Evolutionary conservation across 2,113 vertebrate genomes (phyloP).

Genomic region (Circaetus gallicus): DNA sequence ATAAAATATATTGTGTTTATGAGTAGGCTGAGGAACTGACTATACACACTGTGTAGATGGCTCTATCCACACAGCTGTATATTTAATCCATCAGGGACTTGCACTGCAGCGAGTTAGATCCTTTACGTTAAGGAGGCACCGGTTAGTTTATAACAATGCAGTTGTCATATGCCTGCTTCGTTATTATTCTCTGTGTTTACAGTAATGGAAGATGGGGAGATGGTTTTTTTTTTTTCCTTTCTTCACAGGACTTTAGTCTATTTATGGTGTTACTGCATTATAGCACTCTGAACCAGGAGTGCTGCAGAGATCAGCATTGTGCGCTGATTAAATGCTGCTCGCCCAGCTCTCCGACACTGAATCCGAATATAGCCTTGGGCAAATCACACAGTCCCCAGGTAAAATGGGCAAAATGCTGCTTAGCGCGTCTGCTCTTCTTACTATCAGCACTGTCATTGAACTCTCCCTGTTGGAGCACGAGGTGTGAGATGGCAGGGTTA

Average conservation of each 20-base stretch:
- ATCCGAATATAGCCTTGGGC: not conserved
- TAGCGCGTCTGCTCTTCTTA: not conserved
- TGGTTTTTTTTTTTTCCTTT: not conserved
- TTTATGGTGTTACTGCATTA: constrained; percentile 21
- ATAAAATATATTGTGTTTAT: constrained; percentile 9
- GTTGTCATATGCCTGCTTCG: not conserved
- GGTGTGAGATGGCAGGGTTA: not conserved
- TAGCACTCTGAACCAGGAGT: not conserved
- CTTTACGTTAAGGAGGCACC: constrained; percentile 21
- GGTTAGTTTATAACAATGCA: not conserved
- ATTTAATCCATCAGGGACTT: constrained; percentile 9
- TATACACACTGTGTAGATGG: not conserved
- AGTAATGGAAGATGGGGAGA: not conserved
- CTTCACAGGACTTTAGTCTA: constrained; percentile 15
- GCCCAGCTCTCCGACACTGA: not conserved
- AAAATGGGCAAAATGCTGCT: not conserved
- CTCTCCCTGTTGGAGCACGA: not conserved
- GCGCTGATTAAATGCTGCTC: not conserved
- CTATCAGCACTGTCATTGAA: not conserved
- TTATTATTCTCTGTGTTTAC: not conserved
- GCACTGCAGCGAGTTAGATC: not conserved
- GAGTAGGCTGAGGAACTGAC: not conserved
- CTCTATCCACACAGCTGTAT: constrained; percentile 25
- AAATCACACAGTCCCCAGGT: not conserved
- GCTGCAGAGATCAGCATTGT: constrained; percentile 18